phyloP scores from a whole-genome alignment of 2,113 vertebrate species.

The Balaeniceps rex region DNA sequence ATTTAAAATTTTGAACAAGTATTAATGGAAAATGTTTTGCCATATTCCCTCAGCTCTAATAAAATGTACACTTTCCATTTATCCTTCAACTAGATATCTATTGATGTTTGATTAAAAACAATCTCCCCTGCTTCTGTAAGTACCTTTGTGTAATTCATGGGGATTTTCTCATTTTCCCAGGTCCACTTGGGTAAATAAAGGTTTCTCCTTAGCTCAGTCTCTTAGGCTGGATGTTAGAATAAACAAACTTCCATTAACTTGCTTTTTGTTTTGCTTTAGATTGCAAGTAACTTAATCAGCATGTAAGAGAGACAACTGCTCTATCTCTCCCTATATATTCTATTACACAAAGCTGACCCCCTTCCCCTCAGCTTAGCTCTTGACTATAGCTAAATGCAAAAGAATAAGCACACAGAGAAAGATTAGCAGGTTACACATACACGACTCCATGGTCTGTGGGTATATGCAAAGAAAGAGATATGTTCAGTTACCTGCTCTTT shows the following conservation, averaged over 20 bases:
- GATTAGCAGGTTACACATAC: background rate
- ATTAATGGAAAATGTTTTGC: constrained; percentile 26
- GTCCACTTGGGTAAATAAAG: constrained; percentile 51
- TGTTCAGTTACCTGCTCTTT: background rate
- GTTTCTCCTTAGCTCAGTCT: constrained; percentile 8
- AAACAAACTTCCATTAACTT: constrained; percentile 15
- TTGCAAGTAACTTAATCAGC: constrained; percentile 5
- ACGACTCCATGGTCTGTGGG: background rate
- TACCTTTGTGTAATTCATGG: constrained; percentile 28
- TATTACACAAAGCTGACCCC: background rate
- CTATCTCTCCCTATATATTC: background rate
- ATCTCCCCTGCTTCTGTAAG: constrained; percentile 16
- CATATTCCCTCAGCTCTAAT: constrained; percentile 22
- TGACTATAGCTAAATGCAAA: background rate
- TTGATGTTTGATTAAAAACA: constrained; percentile 59
- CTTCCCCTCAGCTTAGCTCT: background rate
- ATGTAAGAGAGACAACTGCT: background rate
- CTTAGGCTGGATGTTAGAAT: background rate
- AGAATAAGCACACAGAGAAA: background rate
- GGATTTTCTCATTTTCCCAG: constrained; percentile 62
- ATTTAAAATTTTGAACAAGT: constrained; percentile 45
- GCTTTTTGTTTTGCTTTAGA: constrained; percentile 34
- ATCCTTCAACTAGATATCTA: constrained; percentile 36
- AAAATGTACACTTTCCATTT: constrained; percentile 43
- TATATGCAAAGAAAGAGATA: background rate